Evolutionary conservation across 2,113 vertebrate species (phyloP), one percentile per base, ranked within the genome.

Genomic region (Osmerus mordax): DNA sequence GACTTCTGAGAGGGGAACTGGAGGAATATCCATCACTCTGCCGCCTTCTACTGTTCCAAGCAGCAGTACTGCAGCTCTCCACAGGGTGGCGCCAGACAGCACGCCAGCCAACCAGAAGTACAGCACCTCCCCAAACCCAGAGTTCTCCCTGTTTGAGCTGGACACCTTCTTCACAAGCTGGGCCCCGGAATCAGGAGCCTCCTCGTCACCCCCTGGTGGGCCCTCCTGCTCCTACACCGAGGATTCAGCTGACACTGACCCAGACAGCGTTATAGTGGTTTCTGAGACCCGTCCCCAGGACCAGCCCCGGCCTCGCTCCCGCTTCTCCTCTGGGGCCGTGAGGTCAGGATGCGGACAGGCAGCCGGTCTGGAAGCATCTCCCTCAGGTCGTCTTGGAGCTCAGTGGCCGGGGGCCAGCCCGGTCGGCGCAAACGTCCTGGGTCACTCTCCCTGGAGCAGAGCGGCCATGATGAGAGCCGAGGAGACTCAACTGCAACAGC

Each of bases 131-230:
- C 41, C 54, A 51, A 64, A 73, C 47, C 28, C 72, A 1, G 84
- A 89, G 2, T 88, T 75, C 74, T 81, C 84, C 11, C 64, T 88
- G 75, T 89, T 85, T 71, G 90, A 90, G 3, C 75, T 87, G 19
- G 87, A 89, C 72, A 84, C 79, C 0, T 83, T 88, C 67, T 87
- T 89, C 65, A 84, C 81, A 8, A 80, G 75, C 29, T 90, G 89
- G 90, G 79, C 81, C 53, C 76, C 89, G 1, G 83, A 87, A 3
- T 65, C 9, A 11, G 47, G 59, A 2, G 76, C 78, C 32, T 32
- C 74, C 0, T 18, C 8, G 1, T 1, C 69, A 2, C 18, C 73
- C 29, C 41, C 71, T 0, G 25, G 61, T 12, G 76, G 83, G 15
- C 73, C 83, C 2, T 82, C 83, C 0, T 86, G 78, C 41, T 81